phyloP scores from a whole-genome alignment of 2,113 vertebrate genomes.

The Paramisgurnus dabryanus region DNA sequence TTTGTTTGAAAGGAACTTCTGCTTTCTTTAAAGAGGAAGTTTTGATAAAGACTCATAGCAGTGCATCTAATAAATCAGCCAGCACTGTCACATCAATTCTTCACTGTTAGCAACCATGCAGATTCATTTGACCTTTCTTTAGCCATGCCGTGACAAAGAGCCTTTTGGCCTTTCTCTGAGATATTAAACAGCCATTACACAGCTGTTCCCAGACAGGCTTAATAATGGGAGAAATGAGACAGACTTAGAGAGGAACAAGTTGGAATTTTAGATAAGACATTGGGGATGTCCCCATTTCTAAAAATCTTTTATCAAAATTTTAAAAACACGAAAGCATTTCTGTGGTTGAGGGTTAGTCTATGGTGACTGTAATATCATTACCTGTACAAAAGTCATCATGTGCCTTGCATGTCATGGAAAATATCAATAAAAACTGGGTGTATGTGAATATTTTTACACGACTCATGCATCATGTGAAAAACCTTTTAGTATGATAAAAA shows the following conservation, averaged over 20 bases:
- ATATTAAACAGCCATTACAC: constrained; percentile 9
- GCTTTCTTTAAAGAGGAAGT: constrained; percentile 20
- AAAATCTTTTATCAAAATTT: no score
- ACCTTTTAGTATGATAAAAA: no score
- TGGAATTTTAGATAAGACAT: neutral
- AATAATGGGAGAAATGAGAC: neutral
- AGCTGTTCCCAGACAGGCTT: constrained; percentile 15
- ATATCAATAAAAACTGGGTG: no score
- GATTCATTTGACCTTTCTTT: constrained; percentile 1
- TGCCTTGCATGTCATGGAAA: no score
- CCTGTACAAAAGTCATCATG: no score
- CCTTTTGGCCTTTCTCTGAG: neutral
- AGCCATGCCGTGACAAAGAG: constrained; percentile 5
- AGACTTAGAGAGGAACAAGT: neutral
- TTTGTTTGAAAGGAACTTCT: constrained; percentile 6
- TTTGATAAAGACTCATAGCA: neutral
- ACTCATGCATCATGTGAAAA: no score
- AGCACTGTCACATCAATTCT: constrained; percentile 13
- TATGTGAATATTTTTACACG: no score
- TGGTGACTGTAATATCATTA: no score
- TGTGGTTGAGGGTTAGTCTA: no score
- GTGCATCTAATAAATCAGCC: neutral
- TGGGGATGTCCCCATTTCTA: no score
- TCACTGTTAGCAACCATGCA: neutral
- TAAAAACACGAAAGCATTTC: no score